phyloP scores from a whole-genome alignment of 2,888 invertebrate species.

The Mythimna albipuncta region DNA sequence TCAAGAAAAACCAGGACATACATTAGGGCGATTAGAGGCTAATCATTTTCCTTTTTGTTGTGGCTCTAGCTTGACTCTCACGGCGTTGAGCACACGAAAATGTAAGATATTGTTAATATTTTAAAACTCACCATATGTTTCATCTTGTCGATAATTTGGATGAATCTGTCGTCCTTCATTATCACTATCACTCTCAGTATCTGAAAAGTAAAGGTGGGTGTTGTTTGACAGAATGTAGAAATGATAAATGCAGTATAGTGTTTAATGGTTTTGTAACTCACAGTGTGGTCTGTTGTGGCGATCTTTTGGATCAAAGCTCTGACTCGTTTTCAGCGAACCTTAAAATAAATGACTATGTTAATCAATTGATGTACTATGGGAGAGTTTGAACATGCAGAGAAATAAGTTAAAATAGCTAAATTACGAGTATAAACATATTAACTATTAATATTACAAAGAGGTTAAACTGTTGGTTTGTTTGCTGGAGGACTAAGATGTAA shows the following conservation, averaged over 20 bases:
- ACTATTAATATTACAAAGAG: not conserved
- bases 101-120: not conserved
- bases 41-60: not conserved
- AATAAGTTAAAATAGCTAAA: not conserved
- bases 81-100: not conserved
- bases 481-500: not conserved
- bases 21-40: not conserved
- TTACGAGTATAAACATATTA: not conserved
- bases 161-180: too few relatives aligned
- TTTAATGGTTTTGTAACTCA: constrained; percentile 8
- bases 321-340: constrained; percentile 14
- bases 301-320: not conserved
- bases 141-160: constrained; percentile 46
- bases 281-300: constrained; percentile 30
- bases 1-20: not conserved
- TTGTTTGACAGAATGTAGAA: not conserved
- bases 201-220: constrained; percentile 10
- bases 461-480: not conserved
- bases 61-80: not conserved
- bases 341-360: not conserved
- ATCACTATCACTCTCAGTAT: not conserved
- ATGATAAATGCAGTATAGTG: not conserved
- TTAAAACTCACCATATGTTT: constrained; percentile 41
- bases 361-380: not conserved
- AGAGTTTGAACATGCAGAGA: too few relatives aligned